phyloP scores from a whole-genome alignment of 2,888 invertebrate species.

The Apamea anceps region DNA sequence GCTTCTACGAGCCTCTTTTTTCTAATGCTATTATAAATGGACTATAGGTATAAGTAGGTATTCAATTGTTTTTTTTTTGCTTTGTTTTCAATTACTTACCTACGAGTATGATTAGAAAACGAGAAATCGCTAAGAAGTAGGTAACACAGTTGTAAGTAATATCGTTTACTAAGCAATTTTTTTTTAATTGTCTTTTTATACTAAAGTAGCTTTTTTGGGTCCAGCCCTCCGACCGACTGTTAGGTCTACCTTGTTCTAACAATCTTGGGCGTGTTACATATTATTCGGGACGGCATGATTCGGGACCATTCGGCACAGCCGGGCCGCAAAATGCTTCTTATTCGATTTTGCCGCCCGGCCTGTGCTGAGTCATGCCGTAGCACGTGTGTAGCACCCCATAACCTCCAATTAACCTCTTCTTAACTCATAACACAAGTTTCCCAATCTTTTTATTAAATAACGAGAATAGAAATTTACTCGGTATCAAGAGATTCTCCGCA shows the following conservation, averaged over 20 bases:
- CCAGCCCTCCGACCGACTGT: background rate
- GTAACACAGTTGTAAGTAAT: background rate
- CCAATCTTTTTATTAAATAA: background rate
- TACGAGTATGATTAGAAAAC: background rate
- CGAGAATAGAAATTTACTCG: background rate
- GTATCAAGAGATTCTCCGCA: background rate
- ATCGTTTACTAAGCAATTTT: background rate
- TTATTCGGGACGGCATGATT: background rate
- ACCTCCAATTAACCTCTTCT: background rate
- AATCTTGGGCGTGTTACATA: background rate
- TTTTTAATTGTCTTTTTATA: background rate
- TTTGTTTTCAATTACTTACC: background rate
- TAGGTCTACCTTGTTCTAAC: background rate
- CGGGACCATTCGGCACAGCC: background rate
- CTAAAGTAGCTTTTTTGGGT: background rate
- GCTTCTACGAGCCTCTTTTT: too few species aligned
- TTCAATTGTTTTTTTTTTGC: background rate
- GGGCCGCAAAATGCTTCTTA: too few species aligned
- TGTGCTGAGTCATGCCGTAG: background rate
- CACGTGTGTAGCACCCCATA: background rate
- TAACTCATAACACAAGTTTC: background rate
- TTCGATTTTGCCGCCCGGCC: background rate
- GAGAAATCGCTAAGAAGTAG: background rate
- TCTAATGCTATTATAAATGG: too few species aligned
- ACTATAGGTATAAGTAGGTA: background rate